These are phyloP conservation scores for Perdix hodgsoniae DNA, from an alignment of 2,797 vertebrate species.

Conservation along the genomic window DNA sequence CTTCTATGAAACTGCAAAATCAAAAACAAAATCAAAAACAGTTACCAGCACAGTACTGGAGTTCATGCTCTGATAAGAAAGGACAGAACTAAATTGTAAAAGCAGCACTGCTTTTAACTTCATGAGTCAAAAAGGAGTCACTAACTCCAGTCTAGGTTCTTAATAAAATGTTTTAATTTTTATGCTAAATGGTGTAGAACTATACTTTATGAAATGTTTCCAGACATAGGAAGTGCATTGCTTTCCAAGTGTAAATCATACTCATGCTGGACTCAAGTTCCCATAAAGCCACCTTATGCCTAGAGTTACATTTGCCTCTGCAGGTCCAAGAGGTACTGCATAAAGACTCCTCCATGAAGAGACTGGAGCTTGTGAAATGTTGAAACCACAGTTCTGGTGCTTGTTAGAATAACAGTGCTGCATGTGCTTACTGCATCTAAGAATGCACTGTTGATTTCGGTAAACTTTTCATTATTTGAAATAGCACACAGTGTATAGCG, in stretches of 20 bases:
- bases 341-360: background rate
- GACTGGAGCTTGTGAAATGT: background rate
- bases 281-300: background rate
- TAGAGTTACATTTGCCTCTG: background rate
- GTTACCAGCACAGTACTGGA: background rate
- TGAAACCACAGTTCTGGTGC: background rate
- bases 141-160: background rate
- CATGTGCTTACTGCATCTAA: background rate
- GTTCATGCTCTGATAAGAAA: background rate
- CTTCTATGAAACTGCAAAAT: background rate
- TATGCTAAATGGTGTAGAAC: rapidly evolving
- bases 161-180: background rate
- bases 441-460: slow-evolving; percentile 16
- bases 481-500: background rate
- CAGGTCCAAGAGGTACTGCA: background rate
- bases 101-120: background rate
- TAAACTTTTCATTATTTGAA: slow-evolving; percentile 20
- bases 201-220: background rate
- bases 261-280: background rate
- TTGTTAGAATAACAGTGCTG: background rate
- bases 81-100: background rate
- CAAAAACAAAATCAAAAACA: background rate
- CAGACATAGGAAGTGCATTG: background rate
- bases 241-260: background rate
- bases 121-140: background rate